These are phyloP conservation scores for Chromis chromis DNA, from an alignment of 2,797 vertebrate species.

Conservation along the genomic window DNA sequence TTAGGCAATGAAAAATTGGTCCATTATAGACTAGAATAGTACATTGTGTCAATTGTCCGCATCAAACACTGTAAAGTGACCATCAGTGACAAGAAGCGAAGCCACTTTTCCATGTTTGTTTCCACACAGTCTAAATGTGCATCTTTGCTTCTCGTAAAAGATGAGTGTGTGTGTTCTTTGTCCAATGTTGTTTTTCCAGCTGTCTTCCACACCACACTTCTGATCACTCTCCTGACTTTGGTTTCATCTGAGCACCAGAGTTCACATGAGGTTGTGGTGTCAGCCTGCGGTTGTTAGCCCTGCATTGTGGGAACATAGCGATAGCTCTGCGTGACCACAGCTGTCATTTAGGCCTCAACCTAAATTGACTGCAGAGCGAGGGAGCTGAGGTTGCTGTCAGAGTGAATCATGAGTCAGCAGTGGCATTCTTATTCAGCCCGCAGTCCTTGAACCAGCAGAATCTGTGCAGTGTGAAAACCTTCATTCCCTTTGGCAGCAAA, in stretches of 20 bases:
- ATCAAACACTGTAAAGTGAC: neutral
- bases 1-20: neutral
- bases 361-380: slow-evolving; percentile 50
- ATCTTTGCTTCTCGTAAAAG: slow-evolving; percentile 26
- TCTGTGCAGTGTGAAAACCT: slow-evolving; percentile 61
- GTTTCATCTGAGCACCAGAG: slow-evolving; percentile 46
- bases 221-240: slow-evolving; percentile 20
- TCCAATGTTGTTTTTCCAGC: slow-evolving; percentile 67
- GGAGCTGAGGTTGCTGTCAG: slow-evolving; percentile 55
- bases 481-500: slow-evolving; percentile 46
- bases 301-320: slow-evolving; percentile 68
- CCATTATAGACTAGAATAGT: neutral
- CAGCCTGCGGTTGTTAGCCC: slow-evolving; percentile 60
- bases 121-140: slow-evolving; percentile 14
- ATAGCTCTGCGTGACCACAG: slow-evolving; percentile 60
- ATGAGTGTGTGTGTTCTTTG: slow-evolving; percentile 24
- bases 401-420: slow-evolving; percentile 69
- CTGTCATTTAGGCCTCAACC: slow-evolving; percentile 57
- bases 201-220: slow-evolving; percentile 46
- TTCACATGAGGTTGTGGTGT: slow-evolving; percentile 64
- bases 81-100: neutral
- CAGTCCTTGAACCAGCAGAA: slow-evolving; percentile 57
- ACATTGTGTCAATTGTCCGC: neutral
- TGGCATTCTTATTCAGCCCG: slow-evolving; percentile 61
- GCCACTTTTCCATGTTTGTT: slow-evolving; percentile 6